These are phyloP conservation scores for Glossosoma conforme DNA, from an alignment of 1,140 invertebrate species.

Conservation along the genomic window DNA sequence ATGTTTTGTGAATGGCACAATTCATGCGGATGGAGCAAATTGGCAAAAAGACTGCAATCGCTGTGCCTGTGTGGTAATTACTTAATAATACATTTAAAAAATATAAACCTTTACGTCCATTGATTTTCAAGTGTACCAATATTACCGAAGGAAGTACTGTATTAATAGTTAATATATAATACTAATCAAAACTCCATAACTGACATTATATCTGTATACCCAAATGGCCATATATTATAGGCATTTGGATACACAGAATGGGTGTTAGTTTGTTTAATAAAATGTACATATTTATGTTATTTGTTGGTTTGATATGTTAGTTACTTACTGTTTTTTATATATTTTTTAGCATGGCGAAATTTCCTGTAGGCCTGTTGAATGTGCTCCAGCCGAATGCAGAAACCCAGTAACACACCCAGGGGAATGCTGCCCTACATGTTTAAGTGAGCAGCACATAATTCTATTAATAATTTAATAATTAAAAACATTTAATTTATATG, in stretches of 20 bases:
- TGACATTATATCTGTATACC: too few relatives aligned
- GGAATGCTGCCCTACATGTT: constrained; percentile 80
- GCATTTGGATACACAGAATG: too few relatives aligned
- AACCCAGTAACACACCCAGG: constrained; percentile 70
- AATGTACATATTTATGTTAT: too few relatives aligned
- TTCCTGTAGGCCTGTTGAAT: constrained; percentile 72
- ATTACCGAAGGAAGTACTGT: too few relatives aligned
- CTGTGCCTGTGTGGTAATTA: constrained; percentile 73
- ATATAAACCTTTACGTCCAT: too few relatives aligned
- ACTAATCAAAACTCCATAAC: too few relatives aligned
- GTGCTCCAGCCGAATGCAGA: constrained; percentile 69
- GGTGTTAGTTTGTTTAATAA: too few relatives aligned
- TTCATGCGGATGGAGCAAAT: constrained; percentile 73
- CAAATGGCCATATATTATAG: too few relatives aligned
- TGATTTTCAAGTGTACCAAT: too few relatives aligned
- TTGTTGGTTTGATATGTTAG: too few relatives aligned
- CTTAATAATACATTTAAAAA: constrained; percentile 6
- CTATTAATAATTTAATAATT: constrained; percentile 11
- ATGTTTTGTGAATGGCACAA: constrained; percentile 73
- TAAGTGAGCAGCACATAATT: constrained; percentile 54
- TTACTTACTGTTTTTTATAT: too few relatives aligned
- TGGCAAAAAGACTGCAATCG: constrained; percentile 78
- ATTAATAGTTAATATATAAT: too few relatives aligned
- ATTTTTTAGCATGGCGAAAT: constrained; percentile 73
- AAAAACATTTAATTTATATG: not conserved